Evolutionary conservation across 2,797 vertebrate genomes (phyloP), one percentile per base, ranked within the genome.

Genomic region (Thamnophis elegans): DNA sequence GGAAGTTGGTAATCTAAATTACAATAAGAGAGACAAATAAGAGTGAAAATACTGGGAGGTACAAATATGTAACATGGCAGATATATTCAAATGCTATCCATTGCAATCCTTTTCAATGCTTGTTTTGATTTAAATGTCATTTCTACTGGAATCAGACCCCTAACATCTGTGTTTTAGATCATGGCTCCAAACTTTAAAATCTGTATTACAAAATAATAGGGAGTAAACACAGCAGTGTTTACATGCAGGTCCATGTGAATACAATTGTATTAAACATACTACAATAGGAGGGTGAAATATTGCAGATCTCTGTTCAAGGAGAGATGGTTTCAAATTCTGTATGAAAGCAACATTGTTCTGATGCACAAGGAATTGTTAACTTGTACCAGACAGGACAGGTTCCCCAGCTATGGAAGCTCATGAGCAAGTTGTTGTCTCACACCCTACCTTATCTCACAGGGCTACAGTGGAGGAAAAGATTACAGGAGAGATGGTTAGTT

Each of bases 291-390:
- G 16, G 12, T 36, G 42, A 68, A 87, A 87, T 26, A 73, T 55
- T 18, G 12, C 26, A 7, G 14, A n/a, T 9, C 85, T 68, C n/a
- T 26, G 55, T 88, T 36, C 11, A 18, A 32, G 10, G 14, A 18
- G 85, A 91, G 90, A 93, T 51, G 55, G 16, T 47, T 51, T 13
- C 8, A 13, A 53, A 28, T 10, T 22, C 8, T 47, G 13, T 51
- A 56, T 58, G 54, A 89, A 93, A 82, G 87, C 88, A 56, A 12
- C 88, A 90, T 86, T 89, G 47, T 42, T 13, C 85, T 91, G 92
- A 65, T 85, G 82, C 78, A 89, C 56, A 0, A 1, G 85, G 59
- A 0, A 0, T 82, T 7, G 9, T 93, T 88, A 88, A 32, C 0
- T 6, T 1, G 25, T 51, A 4, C 4, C 53, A 62, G 91, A n/a